phyloP scores from a whole-genome alignment of 2,113 vertebrate genomes.

The Rhinoptilus africanus region DNA sequence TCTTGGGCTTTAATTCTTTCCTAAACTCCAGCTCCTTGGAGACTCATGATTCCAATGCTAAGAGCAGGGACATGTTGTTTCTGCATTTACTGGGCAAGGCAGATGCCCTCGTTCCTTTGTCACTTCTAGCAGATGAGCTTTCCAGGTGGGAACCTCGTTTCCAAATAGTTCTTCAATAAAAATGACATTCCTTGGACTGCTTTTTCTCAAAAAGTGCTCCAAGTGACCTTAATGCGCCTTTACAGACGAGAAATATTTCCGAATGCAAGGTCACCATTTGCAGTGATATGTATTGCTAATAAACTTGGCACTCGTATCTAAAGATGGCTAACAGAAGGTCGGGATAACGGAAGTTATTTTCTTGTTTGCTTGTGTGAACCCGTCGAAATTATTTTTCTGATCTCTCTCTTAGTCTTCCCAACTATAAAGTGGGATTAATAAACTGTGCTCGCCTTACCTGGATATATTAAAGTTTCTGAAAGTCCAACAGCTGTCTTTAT shows the following conservation, averaged over 20 bases:
- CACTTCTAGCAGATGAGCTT: constrained; percentile 24
- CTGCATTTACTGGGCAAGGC: constrained; percentile 23
- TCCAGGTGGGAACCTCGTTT: constrained; percentile 42
- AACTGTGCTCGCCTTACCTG: background rate
- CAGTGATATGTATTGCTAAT: background rate
- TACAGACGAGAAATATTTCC: background rate
- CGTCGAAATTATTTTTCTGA: background rate
- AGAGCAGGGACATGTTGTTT: background rate
- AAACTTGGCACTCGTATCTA: background rate
- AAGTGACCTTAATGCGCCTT: background rate
- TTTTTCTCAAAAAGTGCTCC: constrained; percentile 16
- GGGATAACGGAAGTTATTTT: background rate
- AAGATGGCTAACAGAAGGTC: background rate
- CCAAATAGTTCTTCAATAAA: constrained; percentile 25
- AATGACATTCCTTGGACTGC: background rate
- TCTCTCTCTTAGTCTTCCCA: background rate
- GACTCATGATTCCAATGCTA: background rate
- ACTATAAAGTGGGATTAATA: background rate
- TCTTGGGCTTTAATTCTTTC: background rate
- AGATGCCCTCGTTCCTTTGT: constrained; percentile 11
- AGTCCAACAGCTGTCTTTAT: background rate
- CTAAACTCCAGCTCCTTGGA: background rate
- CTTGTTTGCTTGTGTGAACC: background rate
- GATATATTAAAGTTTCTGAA: background rate
- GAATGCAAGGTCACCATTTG: background rate